Base-by-base conservation (phyloP, 2,113 vertebrate genomes). In the Dolichotis patagonum region DNA sequence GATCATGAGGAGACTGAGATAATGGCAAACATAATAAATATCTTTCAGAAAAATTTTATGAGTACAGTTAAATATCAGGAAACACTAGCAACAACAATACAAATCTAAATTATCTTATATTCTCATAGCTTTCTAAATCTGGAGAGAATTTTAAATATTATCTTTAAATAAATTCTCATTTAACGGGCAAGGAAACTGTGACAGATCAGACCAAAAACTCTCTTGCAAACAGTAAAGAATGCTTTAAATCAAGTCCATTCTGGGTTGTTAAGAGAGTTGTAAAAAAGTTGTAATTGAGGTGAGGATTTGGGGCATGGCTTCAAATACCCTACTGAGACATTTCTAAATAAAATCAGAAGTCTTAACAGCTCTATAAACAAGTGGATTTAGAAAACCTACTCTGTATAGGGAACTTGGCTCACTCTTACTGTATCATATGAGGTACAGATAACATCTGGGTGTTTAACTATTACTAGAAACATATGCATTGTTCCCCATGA, bases 361-460 rank as follows among this genome's bases (percentile, higher is more conserved):
- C 52, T 98, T 97, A 98, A 91, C 85, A 97, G 83, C 91, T 97
- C 98, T 90, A 96, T 96, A 98, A 98, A 98, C 96, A 98, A 97
- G 94, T 87, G 93, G 91, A 97, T 96, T 98, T 92, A 97, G 95
- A 95, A 96, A 96, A 80, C 1, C 7, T 90, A 41, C 35, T 95
- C 95, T 95, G 96, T 63, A 56, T 32, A 96, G 96, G 94, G 60
- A 63, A 35, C 6, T 96, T 94, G 96, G 93, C 52, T 93, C 89
- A 58, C 38, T 98, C 92, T 92, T 49, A 46, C 90, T 85, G 52
- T 93, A 73, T 92, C 95, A 96, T 49, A 69, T 56, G 54, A 87
- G 97, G 97, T 35, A 95, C 43, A n/a, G 71, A 97, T 97, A 98
- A 87, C 85, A 98, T 73, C 96, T 96, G 86, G 73, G 7, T 97